Conservation (phyloP, 2,888 invertebrate genomes). For the Macrosiphum euphorbiae region DNA sequence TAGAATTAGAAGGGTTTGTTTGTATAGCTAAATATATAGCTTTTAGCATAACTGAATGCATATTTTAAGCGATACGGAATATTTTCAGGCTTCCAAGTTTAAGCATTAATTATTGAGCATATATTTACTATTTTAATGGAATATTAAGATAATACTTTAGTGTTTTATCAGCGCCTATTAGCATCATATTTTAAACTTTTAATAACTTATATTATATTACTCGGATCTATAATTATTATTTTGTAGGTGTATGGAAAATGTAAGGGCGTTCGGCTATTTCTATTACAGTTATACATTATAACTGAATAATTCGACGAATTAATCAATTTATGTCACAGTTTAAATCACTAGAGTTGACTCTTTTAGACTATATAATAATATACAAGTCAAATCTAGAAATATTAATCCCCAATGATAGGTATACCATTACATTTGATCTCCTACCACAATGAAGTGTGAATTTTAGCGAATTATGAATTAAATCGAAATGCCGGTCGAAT, state of each 20-base stretch:
- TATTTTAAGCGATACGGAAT: not conserved
- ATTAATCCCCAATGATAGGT: not conserved
- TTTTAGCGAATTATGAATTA: not conserved
- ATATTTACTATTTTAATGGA: not conserved
- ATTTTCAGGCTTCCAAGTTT: not conserved
- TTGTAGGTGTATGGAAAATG: not conserved
- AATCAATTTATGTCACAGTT: not conserved
- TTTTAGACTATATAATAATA: no score
- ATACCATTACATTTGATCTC: not conserved
- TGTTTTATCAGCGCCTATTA: not conserved
- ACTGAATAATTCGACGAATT: not conserved
- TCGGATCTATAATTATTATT: not conserved
- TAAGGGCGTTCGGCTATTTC: not conserved
- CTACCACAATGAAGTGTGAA: not conserved
- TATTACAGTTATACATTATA: not conserved
- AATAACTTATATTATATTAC: not conserved
- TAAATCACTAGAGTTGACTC: not conserved
- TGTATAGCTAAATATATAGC: not conserved
- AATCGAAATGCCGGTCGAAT: not conserved
- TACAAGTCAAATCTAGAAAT: not conserved
- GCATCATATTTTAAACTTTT: not conserved
- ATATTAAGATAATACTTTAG: not conserved
- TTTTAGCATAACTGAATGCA: not conserved
- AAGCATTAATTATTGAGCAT: not conserved
- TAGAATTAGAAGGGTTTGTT: not conserved